Conservation (phyloP, 2,888 invertebrate species). For the Galerucella calmariensis region DNA sequence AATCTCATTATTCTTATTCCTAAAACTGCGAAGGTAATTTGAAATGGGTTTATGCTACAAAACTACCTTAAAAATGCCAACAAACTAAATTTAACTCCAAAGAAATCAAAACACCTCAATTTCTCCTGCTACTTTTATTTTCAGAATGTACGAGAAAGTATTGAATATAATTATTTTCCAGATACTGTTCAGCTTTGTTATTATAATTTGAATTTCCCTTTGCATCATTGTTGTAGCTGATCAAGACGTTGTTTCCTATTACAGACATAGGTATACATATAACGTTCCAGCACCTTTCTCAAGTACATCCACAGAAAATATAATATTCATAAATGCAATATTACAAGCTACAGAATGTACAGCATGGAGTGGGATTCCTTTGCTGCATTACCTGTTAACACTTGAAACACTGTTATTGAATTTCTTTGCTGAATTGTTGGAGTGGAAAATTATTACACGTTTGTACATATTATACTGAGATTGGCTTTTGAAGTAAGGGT, state of each 20-base stretch:
- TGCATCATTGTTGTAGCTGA: background rate
- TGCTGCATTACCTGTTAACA: background rate
- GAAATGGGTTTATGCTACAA: no score
- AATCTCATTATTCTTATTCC: no score
- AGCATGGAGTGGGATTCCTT: background rate
- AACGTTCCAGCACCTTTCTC: background rate
- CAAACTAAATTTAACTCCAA: no score
- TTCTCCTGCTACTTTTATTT: background rate
- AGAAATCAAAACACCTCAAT: no score
- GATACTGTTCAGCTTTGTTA: background rate
- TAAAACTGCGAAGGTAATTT: no score
- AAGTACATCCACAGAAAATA: background rate
- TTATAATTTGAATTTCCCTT: background rate
- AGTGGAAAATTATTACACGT: background rate
- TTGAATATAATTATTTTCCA: background rate
- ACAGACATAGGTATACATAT: background rate
- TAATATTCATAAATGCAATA: background rate
- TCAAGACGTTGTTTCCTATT: background rate
- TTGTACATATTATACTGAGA: background rate
- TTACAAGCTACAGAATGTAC: background rate
- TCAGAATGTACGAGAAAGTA: background rate
- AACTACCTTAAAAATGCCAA: no score
- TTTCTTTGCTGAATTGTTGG: background rate
- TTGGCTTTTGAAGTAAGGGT: no score
- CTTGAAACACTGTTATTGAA: background rate